phyloP scores from a whole-genome alignment of 2,888 invertebrate species.

The Cabera pusaria region DNA sequence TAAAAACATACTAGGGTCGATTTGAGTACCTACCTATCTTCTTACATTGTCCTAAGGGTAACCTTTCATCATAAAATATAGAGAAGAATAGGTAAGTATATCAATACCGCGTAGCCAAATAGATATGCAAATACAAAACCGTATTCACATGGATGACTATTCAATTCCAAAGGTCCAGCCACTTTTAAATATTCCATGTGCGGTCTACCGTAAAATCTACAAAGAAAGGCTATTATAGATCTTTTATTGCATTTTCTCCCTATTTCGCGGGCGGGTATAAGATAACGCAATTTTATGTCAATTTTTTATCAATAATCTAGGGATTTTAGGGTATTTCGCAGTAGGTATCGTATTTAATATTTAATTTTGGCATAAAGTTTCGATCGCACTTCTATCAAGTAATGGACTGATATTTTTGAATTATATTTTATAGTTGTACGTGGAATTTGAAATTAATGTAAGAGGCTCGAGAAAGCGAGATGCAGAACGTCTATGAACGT shows the following conservation, averaged over 20 bases:
- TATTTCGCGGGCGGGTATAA: slow-evolving; percentile 41
- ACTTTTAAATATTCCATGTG: slow-evolving; percentile 81
- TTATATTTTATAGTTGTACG: slow-evolving; percentile 4
- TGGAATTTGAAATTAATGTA: slow-evolving; percentile 15
- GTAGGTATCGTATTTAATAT: no score
- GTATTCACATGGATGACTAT: slow-evolving; percentile 67
- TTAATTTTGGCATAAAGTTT: slow-evolving; percentile 27
- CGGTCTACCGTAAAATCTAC: slow-evolving; percentile 79
- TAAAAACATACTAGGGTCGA: no score
- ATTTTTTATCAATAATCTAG: slow-evolving; percentile 57
- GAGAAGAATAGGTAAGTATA: slow-evolving; percentile 5
- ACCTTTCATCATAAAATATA: no score
- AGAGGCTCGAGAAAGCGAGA: no score
- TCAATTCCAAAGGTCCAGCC: slow-evolving; percentile 64
- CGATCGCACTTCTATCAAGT: background rate
- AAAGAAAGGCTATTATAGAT: slow-evolving; percentile 78
- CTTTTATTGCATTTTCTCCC: slow-evolving; percentile 75
- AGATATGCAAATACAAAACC: slow-evolving; percentile 54
- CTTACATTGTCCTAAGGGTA: no score
- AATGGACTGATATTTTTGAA: slow-evolving; percentile 5
- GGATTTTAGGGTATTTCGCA: slow-evolving; percentile 16
- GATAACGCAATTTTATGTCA: slow-evolving; percentile 56
- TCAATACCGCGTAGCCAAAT: slow-evolving; percentile 40
- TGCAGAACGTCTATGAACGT: no score
- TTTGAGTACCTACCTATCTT: no score